phyloP scores from a whole-genome alignment of 2,113 vertebrate species.

The Natator depressus region DNA sequence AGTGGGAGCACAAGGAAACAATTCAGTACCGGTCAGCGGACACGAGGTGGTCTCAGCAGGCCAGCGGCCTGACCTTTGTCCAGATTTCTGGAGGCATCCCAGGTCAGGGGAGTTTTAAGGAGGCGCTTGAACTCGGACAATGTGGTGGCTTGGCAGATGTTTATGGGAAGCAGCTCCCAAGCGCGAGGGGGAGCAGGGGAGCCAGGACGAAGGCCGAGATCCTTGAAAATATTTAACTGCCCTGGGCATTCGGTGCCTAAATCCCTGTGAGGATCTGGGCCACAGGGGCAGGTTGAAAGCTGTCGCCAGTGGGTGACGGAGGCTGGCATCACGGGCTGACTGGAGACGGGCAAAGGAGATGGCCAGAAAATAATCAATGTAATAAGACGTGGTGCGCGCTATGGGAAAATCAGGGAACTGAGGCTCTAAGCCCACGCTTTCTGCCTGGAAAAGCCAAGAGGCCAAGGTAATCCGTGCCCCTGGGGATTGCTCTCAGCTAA shows the following conservation, averaged over 20 bases:
- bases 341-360: not conserved
- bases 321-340: not conserved
- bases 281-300: not conserved
- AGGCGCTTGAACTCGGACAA: not conserved
- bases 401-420: not conserved
- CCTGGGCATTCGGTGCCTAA: not conserved
- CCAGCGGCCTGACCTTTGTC: not conserved
- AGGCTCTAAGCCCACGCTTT: not conserved
- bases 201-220: not conserved
- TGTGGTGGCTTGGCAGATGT: not conserved
- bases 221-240: not conserved
- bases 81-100: not conserved
- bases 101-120: not conserved
- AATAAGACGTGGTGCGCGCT: not conserved
- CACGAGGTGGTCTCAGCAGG: not conserved
- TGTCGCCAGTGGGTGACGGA: not conserved
- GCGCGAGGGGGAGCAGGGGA: not conserved
- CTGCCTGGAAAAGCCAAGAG: not conserved
- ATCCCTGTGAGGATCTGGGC: not conserved
- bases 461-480: not conserved
- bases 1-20: not conserved
- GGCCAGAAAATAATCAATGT: not conserved
- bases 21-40: not conserved
- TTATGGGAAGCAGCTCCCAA: not conserved
- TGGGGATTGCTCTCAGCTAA: not conserved